A percentile compares a stretch with the other conserved stretches of the same genome.
Evolutionary conservation across 2,888 invertebrate species (phyloP).

Genomic region (Agelastica alni): DNA sequence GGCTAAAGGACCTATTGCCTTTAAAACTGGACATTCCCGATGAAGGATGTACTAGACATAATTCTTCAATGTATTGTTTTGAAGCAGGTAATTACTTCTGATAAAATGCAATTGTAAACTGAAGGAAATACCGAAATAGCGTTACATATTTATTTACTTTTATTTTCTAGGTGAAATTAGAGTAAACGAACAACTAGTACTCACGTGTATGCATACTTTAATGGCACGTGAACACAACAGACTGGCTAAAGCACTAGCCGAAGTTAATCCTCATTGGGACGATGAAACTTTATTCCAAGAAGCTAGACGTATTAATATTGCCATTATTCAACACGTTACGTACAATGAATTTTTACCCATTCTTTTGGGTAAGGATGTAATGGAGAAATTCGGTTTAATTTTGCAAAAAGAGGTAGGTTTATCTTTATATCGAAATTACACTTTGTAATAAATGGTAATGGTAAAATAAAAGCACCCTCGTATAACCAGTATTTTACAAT

Average conservation of each 20-base stretch:
- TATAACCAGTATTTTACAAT: too few relatives aligned
- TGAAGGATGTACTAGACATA: constrained; percentile 89
- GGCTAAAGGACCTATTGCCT: constrained; percentile 84
- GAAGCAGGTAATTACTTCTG: constrained; percentile 69
- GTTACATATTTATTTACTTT: neutral
- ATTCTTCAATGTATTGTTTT: constrained; percentile 89
- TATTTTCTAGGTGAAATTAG: constrained; percentile 78
- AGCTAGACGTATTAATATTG: constrained; percentile 80
- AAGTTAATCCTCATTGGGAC: constrained; percentile 90
- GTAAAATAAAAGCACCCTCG: too few relatives aligned
- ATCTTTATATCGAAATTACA: neutral
- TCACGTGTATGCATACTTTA: constrained; percentile 89
- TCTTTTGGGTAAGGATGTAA: constrained; percentile 84
- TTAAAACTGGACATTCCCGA: constrained; percentile 88
- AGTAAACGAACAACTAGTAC: constrained; percentile 87
- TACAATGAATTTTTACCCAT: constrained; percentile 91
- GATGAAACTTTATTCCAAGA: constrained; percentile 91
- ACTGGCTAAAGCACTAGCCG: constrained; percentile 73
- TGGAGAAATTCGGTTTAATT: constrained; percentile 87
- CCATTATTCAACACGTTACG: constrained; percentile 86
- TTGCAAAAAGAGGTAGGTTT: constrained; percentile 73
- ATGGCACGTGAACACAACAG: constrained; percentile 92
- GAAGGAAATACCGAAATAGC: neutral
- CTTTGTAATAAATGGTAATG: neutral
- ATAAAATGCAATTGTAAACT: neutral